Evolutionary conservation across 2,797 vertebrate genomes (phyloP).

Genomic region (Vireo griseus): DNA sequence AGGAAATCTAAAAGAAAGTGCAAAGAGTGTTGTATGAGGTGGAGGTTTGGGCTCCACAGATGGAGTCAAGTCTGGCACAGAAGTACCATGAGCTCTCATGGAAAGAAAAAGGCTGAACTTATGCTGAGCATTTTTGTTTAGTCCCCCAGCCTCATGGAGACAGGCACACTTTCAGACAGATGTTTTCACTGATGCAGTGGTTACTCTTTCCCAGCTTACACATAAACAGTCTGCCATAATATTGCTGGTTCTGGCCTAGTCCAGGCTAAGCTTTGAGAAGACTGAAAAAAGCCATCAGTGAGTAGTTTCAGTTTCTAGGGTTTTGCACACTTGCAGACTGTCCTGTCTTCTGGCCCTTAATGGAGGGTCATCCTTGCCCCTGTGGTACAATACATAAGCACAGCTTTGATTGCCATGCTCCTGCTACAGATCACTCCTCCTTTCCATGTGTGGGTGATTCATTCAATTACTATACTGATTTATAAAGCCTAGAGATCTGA

Average conservation of each 20-base stretch:
- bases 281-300: neutral
- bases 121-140: neutral
- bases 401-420: neutral
- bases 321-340: neutral
- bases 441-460: neutral
- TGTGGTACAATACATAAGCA: rapidly evolving
- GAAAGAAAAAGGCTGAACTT: neutral
- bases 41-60: neutral
- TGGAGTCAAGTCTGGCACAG: neutral
- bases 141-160: neutral
- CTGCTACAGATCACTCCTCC: neutral
- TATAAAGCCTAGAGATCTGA: neutral
- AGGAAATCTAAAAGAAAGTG: neutral
- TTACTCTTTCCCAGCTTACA: neutral
- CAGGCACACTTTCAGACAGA: neutral
- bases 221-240: neutral
- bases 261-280: neutral
- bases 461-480: neutral
- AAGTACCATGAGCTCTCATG: neutral
- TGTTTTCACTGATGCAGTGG: neutral
- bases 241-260: neutral
- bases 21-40: neutral
- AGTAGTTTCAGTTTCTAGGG: neutral
- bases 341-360: neutral
- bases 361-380: neutral